Base-by-base conservation (phyloP, 1,140 invertebrate species). In the Rhyzopertha dominica region DNA sequence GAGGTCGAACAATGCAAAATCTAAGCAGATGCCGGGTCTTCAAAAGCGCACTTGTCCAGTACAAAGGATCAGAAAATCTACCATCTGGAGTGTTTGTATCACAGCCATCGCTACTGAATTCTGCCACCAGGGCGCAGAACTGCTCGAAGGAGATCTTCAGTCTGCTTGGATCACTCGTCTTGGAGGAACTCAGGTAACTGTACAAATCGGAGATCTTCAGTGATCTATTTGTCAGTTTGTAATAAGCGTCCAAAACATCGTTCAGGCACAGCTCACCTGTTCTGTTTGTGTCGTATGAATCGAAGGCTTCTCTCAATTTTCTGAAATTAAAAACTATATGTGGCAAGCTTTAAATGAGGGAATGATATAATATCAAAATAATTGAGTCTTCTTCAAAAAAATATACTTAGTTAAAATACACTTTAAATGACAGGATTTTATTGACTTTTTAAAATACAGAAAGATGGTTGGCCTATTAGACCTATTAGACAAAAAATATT, bases 91-190 rank as follows among this genome's bases (percentile, higher is more conserved):
- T 53, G 37, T 52, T 53, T 30, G 50, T 55, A 24, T 58, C 56
- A 13, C 18, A 14, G 19, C 43, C 38, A 32, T 73, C 69, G 10
- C 69, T 67, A 25, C 69, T 73, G 24, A 77, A 63, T 51, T 78
- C 76, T 3, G 74, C 75, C 47, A 77, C 69, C 16, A 75, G 63
- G 0, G 71, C 70, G 52, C 74, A 77, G 58, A 78, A 78, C 3
- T 69, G 68, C 53, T 78, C 75, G 60, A 77, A 78, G 26, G 47
- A 57, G 41, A 67, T 57, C 16, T 42, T 42, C 30, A 18, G 44
- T 32, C 31, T 49, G 18, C 14, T 25, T 17, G 13, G 29, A 25
- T 32, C 25, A 22, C 31, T 39, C 17, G 51, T 38, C 28, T 53
- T 43, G 17, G 44, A 28, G 19, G 46, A 26, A 34, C 47, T 50